Percentiles rank a stretch among this genome's conserved stretches.
Evolutionary conservation across 2,888 invertebrate species (phyloP).

Genomic region (Microctonus aethiopoides): DNA sequence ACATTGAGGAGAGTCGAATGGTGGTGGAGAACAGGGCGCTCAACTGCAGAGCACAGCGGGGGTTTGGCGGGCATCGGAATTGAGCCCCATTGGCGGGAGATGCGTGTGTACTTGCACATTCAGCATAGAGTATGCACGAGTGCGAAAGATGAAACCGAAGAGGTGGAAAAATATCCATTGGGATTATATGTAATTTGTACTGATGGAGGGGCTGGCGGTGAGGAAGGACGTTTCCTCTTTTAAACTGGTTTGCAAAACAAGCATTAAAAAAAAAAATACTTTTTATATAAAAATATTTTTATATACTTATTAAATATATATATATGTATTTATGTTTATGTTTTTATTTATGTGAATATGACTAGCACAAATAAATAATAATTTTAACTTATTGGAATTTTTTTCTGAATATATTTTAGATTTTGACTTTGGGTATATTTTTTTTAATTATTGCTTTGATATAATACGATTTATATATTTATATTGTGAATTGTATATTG

Average conservation of each 20-base stretch:
- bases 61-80: not conserved
- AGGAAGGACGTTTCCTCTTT: slow-evolving; percentile 1
- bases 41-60: not conserved
- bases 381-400: no score
- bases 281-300: no score
- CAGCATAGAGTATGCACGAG: slow-evolving; percentile 16
- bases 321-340: not conserved
- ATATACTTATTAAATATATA: no score
- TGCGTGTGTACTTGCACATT: slow-evolving; percentile 26
- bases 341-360: no score
- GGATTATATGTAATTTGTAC: not conserved
- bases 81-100: slow-evolving; percentile 31
- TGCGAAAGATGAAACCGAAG: slow-evolving; percentile 41
- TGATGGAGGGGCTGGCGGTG: not conserved
- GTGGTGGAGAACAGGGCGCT: slow-evolving; percentile 22
- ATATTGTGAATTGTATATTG: not conserved
- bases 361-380: no score
- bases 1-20: slow-evolving; percentile 44
- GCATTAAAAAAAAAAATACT: not conserved
- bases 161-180: slow-evolving; percentile 18
- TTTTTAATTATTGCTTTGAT: not conserved
- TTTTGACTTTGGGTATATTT: no score
- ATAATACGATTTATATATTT: not conserved
- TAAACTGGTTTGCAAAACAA: not conserved
- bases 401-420: no score